phyloP scores from a whole-genome alignment of 1,140 invertebrate genomes.

The Drosophila nigrodunni region DNA sequence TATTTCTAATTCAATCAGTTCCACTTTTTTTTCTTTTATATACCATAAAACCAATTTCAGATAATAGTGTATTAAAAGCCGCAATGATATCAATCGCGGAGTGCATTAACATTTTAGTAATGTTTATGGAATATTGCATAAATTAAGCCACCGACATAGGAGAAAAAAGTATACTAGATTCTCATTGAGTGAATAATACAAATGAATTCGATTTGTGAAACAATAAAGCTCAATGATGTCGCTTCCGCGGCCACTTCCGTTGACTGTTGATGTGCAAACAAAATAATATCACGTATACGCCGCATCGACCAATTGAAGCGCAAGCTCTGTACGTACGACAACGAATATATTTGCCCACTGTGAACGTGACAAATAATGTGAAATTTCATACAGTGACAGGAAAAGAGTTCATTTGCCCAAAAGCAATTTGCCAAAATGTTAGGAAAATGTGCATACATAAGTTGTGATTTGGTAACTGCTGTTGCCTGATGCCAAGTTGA shows the following conservation, averaged over 20 bases:
- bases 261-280: conserved; percentile 61
- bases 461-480: conserved; percentile 3
- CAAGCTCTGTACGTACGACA: neutral
- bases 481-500: conserved; percentile 29
- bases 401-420: conserved; percentile 60
- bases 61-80: conserved; percentile 14
- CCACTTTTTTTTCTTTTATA: neutral
- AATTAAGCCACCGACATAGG: conserved; percentile 31
- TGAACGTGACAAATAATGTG: conserved; percentile 77
- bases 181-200: conserved; percentile 59
- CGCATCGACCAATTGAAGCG: conserved; percentile 41
- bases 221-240: conserved; percentile 76
- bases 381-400: conserved; percentile 35
- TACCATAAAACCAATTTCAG: conserved; percentile 7
- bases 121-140: conserved; percentile 52
- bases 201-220: conserved; percentile 82
- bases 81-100: neutral
- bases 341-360: conserved; percentile 55
- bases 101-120: conserved; percentile 37
- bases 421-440: conserved; percentile 14
- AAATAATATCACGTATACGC: conserved; percentile 78
- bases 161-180: conserved; percentile 7
- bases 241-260: conserved; percentile 53
- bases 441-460: conserved; percentile 24
- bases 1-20: neutral